Base-by-base conservation (phyloP, 2,797 vertebrate species). In the Pampus argenteus region DNA sequence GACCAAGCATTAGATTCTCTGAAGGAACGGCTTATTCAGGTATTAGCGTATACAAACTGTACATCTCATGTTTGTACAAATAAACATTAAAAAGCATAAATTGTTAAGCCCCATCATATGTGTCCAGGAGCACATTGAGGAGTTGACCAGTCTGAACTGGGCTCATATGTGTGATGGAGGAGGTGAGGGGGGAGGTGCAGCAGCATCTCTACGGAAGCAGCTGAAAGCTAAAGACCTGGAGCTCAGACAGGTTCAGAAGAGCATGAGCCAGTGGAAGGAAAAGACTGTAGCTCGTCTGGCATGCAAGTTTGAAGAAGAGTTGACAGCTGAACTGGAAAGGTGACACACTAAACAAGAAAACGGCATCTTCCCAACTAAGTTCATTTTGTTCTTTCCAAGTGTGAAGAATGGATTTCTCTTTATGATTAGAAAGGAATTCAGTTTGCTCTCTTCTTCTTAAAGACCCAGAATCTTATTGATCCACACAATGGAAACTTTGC, bases 121-220 rank as follows among this genome's bases (percentile, higher is more conserved):
- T 48, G 11, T 56, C 20, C 83, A 96, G 96, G 94, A 95, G 61
- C 95, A 95, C 82, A 78, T 94, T 2, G 90, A 94, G 71, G 95
- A 95, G 86, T 59, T 95, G 50, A 92, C 93, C 67, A 78, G 86
- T 55, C 72, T 95, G 71, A 93, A 83, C 72, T 74, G 85, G 74
- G 45, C 74, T 61, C 87, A 80, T 55, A 14, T 79, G 57, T 70
- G 60, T 25, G 86, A 86, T 6, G 84, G 79, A 18, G 76, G 58
- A 22, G 71, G 56, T 3, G 84, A 76, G 4, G 83, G 61, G 1
- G 80, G 71, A 15, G 85, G 83, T 23, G 70, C 15, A 20, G 85
- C 82, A n/a, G 78, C 66, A 0, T 87, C 77, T 71, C 86, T 94
- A 26, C 83, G 77, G 51, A 91, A 86, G 66, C 93, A 94, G 83